phyloP scores from a whole-genome alignment of 2,888 invertebrate genomes.

The Metacarcinus magister region DNA sequence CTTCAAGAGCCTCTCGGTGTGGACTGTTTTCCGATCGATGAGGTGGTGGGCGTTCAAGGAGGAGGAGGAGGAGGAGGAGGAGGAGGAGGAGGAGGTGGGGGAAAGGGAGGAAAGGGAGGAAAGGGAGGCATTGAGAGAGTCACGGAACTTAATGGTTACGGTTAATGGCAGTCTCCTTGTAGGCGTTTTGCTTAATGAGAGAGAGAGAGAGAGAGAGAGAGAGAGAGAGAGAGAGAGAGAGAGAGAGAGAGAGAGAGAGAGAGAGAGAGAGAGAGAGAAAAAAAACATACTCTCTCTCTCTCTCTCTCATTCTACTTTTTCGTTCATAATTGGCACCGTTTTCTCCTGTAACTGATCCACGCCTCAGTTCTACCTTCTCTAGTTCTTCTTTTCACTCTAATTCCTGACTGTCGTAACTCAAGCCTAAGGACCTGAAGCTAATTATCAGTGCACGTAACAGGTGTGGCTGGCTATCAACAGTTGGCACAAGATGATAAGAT shows the following conservation, averaged over 20 bases:
- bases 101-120: neutral
- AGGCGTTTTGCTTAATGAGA: constrained; percentile 11
- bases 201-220: constrained; percentile 32
- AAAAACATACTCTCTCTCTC: neutral
- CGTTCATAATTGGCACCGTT: neutral
- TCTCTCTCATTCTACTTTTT: neutral
- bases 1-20: no score
- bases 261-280: no score
- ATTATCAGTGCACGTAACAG: neutral
- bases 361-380: neutral
- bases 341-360: neutral
- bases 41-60: no score
- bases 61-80: neutral
- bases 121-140: neutral
- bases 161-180: constrained; percentile 3
- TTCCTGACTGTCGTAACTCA: neutral
- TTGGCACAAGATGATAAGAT: neutral
- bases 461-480: neutral
- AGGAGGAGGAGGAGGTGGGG: neutral
- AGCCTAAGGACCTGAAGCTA: neutral
- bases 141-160: neutral
- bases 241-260: no score
- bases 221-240: no score
- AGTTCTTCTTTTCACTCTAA: neutral
- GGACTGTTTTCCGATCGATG: no score